Conservation (phyloP, 2,888 invertebrate genomes). For the Pasiphila rectangulata region DNA sequence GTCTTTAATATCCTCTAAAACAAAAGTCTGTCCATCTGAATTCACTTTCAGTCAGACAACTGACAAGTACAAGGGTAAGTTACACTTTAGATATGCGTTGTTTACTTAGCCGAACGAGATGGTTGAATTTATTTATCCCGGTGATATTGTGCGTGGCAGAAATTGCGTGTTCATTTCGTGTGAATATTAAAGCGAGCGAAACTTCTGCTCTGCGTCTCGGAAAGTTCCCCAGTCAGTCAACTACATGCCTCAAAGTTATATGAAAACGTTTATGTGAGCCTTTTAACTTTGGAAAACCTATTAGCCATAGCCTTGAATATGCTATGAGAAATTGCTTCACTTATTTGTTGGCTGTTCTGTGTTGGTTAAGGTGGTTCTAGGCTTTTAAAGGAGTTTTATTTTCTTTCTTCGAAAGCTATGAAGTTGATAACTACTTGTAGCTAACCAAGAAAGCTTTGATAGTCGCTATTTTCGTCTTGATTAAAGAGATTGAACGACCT, state of each 20-base stretch:
- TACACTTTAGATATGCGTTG: constrained; percentile 16
- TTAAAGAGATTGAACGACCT: too few species aligned
- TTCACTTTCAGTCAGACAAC: constrained; percentile 23
- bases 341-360: neutral
- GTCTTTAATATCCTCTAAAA: constrained; percentile 21
- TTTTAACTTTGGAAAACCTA: neutral
- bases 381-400: neutral
- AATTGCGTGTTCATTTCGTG: constrained; percentile 4
- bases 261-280: neutral
- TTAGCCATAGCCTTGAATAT: neutral
- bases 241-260: constrained; percentile 1
- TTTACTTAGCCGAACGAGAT: constrained; percentile 18
- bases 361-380: neutral
- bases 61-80: constrained; percentile 15
- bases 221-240: neutral
- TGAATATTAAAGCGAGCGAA: neutral
- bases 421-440: too few species aligned
- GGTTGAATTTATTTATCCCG: constrained; percentile 5
- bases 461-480: too few species aligned
- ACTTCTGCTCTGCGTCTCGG: neutral
- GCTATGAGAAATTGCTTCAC: neutral
- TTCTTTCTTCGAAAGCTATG: too few species aligned
- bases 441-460: too few species aligned
- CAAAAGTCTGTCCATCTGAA: constrained; percentile 21
- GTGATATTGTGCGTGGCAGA: neutral